Percentiles rank a stretch among this genome's conserved stretches.
These are phyloP conservation scores for Percopsis omiscomaycus DNA, from an alignment of 2,797 vertebrate species.

Conservation along the genomic window DNA sequence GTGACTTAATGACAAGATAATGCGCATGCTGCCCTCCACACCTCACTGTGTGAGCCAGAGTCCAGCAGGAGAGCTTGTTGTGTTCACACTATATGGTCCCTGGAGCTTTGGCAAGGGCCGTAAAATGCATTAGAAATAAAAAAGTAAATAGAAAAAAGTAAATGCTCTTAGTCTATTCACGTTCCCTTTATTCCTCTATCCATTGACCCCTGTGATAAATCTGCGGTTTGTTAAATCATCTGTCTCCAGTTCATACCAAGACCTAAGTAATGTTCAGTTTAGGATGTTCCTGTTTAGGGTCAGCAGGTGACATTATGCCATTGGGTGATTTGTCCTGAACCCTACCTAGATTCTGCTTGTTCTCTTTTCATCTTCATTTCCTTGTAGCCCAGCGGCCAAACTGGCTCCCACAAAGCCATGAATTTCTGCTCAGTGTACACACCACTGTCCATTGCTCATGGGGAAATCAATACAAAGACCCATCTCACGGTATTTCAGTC, in stretches of 20 bases:
- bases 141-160: neutral
- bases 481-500: neutral
- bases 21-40: constrained; percentile 24
- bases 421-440: neutral
- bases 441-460: constrained; percentile 4
- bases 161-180: neutral
- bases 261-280: no score
- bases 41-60: constrained; percentile 3
- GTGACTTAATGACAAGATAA: constrained; percentile 43
- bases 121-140: no score
- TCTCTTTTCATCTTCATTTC: neutral
- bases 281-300: no score
- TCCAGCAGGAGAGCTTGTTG: no score
- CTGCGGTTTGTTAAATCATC: no score
- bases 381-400: neutral
- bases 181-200: no score
- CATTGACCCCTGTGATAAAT: no score
- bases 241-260: no score
- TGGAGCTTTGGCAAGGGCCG: neutral
- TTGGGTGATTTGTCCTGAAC: no score
- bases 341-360: no score
- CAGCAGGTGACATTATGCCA: no score
- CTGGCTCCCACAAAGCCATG: constrained; percentile 1
- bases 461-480: constrained; percentile 19
- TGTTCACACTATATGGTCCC: constrained; percentile 10